Conservation (phyloP, 2,113 vertebrate species). For the Aphyosemion australe region DNA sequence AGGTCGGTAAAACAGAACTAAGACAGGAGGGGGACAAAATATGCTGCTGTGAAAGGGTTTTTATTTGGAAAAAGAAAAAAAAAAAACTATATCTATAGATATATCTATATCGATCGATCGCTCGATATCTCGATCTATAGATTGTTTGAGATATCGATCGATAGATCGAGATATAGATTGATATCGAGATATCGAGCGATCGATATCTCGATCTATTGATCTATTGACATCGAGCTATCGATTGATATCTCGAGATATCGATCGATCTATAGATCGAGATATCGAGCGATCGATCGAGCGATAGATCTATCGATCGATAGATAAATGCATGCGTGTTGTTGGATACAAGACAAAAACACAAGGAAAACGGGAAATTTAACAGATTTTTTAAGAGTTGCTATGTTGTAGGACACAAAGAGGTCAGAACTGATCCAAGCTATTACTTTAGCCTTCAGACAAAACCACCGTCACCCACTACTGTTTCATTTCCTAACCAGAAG, state of each 20-base stretch:
- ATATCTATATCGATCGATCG: no score
- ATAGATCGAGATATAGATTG: no score
- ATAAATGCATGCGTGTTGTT: slow-evolving; percentile 16
- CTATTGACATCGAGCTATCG: no score
- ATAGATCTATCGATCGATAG: no score
- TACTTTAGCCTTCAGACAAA: slow-evolving; percentile 48
- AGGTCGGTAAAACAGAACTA: slow-evolving; percentile 12
- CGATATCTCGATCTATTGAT: no score
- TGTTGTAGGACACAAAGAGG: slow-evolving; percentile 46
- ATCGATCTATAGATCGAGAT: no score
- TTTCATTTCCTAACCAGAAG: slow-evolving; percentile 62
- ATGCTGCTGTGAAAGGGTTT: not conserved
- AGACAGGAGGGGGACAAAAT: not conserved
- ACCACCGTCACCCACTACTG: slow-evolving; percentile 45
- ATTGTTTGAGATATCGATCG: no score
- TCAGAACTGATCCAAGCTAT: slow-evolving; percentile 41
- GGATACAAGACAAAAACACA: slow-evolving; percentile 5
- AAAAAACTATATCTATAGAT: not conserved
- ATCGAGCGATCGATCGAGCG: no score
- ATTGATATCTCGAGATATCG: no score
- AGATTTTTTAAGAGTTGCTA: not conserved
- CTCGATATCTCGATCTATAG: no score
- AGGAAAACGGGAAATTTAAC: no score
- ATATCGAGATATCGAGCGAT: no score
- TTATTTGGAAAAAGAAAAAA: slow-evolving; percentile 28